Conservation (phyloP, 2,888 invertebrate genomes). For the Tetranychus piercei region DNA sequence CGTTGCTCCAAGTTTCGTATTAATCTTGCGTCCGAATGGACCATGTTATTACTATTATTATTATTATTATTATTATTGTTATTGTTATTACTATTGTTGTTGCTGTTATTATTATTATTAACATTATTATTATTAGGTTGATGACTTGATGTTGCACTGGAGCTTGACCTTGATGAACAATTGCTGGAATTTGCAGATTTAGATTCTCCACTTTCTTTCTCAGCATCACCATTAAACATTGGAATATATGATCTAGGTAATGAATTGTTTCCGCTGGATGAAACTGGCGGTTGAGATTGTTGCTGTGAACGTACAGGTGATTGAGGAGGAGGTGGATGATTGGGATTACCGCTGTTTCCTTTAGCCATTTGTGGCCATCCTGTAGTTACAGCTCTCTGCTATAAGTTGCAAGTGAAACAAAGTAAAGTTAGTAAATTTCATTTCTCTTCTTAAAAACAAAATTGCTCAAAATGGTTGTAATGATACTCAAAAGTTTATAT, state of each 20-base stretch:
- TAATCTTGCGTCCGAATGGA: neutral
- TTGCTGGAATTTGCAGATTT: neutral
- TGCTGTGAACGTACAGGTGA: neutral
- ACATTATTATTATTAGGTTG: neutral
- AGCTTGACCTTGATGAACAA: neutral
- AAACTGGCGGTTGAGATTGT: neutral
- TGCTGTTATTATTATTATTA: neutral
- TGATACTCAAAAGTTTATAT: too few relatives aligned
- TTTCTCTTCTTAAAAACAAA: neutral
- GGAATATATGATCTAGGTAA: neutral
- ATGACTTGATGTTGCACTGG: slow-evolving; percentile 1
- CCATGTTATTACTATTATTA: neutral
- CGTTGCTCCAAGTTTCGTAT: neutral
- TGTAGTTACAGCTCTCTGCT: neutral
- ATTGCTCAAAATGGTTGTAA: neutral
- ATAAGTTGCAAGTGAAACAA: neutral
- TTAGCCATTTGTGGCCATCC: neutral
- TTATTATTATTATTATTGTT: neutral
- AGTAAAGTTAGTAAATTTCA: neutral
- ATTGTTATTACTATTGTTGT: neutral
- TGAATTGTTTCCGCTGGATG: neutral
- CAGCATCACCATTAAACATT: neutral
- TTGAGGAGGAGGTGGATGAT: neutral
- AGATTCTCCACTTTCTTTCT: neutral
- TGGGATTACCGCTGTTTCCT: neutral